phyloP scores from a whole-genome alignment of 2,113 vertebrate species.

The Willisornis vidua region DNA sequence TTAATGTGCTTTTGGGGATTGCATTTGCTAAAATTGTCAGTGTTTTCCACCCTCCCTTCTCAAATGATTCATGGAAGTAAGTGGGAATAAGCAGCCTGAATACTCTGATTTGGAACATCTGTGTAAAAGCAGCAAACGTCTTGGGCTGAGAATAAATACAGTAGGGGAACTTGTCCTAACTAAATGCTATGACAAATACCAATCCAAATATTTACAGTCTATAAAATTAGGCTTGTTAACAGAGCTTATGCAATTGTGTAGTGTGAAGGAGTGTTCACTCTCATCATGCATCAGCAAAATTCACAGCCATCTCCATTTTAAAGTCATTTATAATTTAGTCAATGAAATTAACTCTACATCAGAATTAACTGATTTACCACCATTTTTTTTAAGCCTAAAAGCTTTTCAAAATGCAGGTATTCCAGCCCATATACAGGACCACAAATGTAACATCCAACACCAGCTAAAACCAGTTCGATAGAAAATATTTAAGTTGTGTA shows the following conservation, averaged over 20 bases:
- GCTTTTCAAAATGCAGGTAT: not conserved
- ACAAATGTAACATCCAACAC: not conserved
- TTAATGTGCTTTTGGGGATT: not conserved
- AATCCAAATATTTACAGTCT: conserved; percentile 13
- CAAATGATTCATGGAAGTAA: conserved; percentile 13
- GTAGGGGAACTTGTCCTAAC: not conserved
- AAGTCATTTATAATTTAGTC: conserved; percentile 28
- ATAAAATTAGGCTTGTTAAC: conserved; percentile 14
- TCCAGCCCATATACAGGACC: not conserved
- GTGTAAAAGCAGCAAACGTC: conserved; percentile 5
- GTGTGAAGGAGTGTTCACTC: conserved; percentile 27
- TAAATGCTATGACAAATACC: not conserved
- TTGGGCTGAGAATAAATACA: not conserved
- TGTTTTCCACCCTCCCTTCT: conserved; percentile 10
- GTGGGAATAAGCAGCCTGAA: not conserved
- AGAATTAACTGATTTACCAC: not conserved
- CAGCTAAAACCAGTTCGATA: not conserved
- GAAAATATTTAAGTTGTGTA: not conserved
- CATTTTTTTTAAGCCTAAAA: not conserved
- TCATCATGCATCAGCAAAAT: not conserved
- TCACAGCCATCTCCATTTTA: not conserved
- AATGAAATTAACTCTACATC: conserved; percentile 6
- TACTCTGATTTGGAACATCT: not conserved
- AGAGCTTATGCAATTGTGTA: not conserved
- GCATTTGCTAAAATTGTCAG: not conserved